Conservation (phyloP, 2,113 vertebrate genomes). For the Indri indri region DNA sequence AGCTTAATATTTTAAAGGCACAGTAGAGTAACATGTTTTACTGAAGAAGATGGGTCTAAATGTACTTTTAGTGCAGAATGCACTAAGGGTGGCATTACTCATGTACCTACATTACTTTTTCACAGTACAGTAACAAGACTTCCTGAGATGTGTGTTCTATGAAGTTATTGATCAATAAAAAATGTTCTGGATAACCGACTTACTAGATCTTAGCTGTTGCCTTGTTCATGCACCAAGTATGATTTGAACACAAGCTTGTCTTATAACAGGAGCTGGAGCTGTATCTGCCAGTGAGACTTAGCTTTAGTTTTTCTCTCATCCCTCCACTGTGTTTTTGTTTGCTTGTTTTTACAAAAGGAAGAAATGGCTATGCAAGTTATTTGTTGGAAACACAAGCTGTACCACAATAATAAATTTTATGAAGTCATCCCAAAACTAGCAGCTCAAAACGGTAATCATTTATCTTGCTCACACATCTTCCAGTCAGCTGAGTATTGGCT, state of each 20-base stretch:
- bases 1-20: conserved; percentile 37
- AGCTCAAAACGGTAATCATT: background rate
- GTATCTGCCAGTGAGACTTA: background rate
- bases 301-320: background rate
- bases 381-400: background rate
- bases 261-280: background rate
- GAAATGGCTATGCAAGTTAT: background rate
- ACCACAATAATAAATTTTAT: background rate
- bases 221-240: background rate
- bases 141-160: background rate
- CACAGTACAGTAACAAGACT: background rate
- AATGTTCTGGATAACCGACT: background rate
- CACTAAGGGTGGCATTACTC: background rate
- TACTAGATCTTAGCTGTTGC: background rate
- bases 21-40: background rate
- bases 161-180: background rate
- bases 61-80: background rate
- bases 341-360: background rate
- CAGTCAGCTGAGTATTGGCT: background rate
- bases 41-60: conserved; percentile 17
- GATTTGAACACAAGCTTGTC: background rate
- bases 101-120: background rate
- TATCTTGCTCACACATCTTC: background rate
- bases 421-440: background rate
- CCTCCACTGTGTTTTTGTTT: background rate